Conservation (phyloP, 2,113 vertebrate species). For the Otocyon megalotis region DNA sequence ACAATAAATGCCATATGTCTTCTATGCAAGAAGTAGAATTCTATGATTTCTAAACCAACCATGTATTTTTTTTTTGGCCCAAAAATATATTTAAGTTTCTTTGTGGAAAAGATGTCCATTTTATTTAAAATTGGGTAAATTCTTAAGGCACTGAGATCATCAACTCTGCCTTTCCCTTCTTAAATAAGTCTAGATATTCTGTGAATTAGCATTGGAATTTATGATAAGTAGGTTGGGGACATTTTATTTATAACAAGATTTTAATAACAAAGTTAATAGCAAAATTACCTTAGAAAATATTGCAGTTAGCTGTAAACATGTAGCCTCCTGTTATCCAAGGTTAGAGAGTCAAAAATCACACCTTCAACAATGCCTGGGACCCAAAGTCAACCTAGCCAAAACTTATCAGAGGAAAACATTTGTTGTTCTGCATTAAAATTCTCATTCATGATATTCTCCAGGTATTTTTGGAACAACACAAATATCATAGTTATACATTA, state of each 20-base stretch:
- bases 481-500: conserved; percentile 39
- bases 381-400: neutral
- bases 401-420: neutral
- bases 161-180: conserved; percentile 56
- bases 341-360: neutral
- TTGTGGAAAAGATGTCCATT: conserved; percentile 50
- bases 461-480: conserved; percentile 2
- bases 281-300: neutral
- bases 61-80: neutral
- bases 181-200: conserved; percentile 44
- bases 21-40: neutral
- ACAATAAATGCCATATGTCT: neutral
- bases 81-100: conserved; percentile 75
- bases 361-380: neutral
- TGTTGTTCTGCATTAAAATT: conserved; percentile 57
- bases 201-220: conserved; percentile 60
- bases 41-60: neutral
- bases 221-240: conserved; percentile 28
- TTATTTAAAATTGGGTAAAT: conserved; percentile 62
- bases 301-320: neutral
- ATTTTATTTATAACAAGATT: neutral
- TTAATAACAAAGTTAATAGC: neutral
- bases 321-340: neutral
- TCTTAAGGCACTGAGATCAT: conserved; percentile 60
- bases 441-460: neutral